phyloP scores from a whole-genome alignment of 2,113 vertebrate species.

The Pelodiscus sinensis region DNA sequence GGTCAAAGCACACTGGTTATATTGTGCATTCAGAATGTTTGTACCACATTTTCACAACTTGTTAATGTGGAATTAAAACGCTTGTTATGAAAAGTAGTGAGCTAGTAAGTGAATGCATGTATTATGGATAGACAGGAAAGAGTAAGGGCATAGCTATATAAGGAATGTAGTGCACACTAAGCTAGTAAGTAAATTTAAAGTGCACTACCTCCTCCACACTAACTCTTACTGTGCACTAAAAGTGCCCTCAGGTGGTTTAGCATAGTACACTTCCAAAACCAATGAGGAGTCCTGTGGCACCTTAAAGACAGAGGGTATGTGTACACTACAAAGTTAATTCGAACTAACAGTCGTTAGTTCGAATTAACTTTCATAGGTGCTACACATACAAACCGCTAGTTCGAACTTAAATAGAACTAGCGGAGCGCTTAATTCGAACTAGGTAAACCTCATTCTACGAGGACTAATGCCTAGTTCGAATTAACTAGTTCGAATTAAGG shows the following conservation, averaged over 20 bases:
- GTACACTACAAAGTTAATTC: too few relatives aligned
- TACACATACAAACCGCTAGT: too few relatives aligned
- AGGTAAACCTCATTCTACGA: too few relatives aligned
- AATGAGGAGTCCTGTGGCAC: not conserved
- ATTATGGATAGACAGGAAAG: not conserved
- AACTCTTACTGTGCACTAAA: not conserved
- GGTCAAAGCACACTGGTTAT: slow-evolving; percentile 1
- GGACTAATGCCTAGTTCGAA: too few relatives aligned
- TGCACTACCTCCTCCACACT: not conserved
- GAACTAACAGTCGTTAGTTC: too few relatives aligned
- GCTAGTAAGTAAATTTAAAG: not conserved
- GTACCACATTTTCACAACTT: slow-evolving; percentile 41
- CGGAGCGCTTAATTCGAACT: too few relatives aligned
- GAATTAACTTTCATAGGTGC: too few relatives aligned
- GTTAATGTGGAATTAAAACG: slow-evolving; percentile 37
- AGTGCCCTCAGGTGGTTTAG: not conserved
- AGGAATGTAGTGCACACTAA: not conserved
- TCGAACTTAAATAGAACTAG: too few relatives aligned
- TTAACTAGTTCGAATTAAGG: too few relatives aligned
- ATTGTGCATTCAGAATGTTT: slow-evolving; percentile 19
- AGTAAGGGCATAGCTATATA: not conserved
- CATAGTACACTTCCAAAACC: not conserved
- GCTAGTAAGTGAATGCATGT: slow-evolving; percentile 20
- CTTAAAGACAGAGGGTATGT: too few relatives aligned
- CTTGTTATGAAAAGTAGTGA: slow-evolving; percentile 44